phyloP scores from a whole-genome alignment of 2,888 invertebrate genomes.

The Mythimna impura region DNA sequence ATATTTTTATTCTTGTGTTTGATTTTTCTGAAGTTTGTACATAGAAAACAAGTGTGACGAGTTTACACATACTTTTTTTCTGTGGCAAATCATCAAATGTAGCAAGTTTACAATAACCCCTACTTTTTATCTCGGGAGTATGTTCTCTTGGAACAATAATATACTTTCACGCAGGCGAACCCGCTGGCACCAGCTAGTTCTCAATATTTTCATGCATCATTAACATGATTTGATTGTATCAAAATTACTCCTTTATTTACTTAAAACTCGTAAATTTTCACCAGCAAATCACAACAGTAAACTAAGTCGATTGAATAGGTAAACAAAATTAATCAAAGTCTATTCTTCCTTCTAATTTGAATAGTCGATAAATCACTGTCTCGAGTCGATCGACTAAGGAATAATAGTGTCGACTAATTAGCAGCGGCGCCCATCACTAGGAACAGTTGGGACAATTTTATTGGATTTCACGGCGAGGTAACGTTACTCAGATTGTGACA shows the following conservation, averaged over 20 bases:
- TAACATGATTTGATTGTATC: neutral
- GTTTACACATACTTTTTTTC: too few relatives aligned
- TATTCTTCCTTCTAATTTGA: slow-evolving; percentile 17
- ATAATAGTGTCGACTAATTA: slow-evolving; percentile 44
- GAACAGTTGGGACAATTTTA: slow-evolving; percentile 30
- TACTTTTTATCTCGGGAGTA: too few relatives aligned
- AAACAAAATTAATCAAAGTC: slow-evolving; percentile 27
- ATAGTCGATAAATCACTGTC: slow-evolving; percentile 43
- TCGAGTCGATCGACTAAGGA: slow-evolving; percentile 22
- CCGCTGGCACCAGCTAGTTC: too few relatives aligned
- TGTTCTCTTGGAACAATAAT: too few relatives aligned
- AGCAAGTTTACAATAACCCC: too few relatives aligned
- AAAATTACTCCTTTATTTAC: neutral
- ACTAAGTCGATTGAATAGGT: slow-evolving; percentile 5
- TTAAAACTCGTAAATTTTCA: neutral
- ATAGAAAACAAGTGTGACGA: too few relatives aligned
- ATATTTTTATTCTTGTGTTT: too few relatives aligned
- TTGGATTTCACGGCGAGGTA: slow-evolving; percentile 45
- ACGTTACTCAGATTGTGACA: neutral
- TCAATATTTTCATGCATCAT: too few relatives aligned
- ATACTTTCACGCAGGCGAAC: too few relatives aligned
- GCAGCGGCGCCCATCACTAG: slow-evolving; percentile 29
- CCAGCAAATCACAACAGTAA: neutral
- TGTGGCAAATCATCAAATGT: too few relatives aligned
- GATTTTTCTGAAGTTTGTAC: too few relatives aligned